Evolutionary conservation across 2,797 vertebrate genomes (phyloP).

Genomic region (Potorous gilbertii): DNA sequence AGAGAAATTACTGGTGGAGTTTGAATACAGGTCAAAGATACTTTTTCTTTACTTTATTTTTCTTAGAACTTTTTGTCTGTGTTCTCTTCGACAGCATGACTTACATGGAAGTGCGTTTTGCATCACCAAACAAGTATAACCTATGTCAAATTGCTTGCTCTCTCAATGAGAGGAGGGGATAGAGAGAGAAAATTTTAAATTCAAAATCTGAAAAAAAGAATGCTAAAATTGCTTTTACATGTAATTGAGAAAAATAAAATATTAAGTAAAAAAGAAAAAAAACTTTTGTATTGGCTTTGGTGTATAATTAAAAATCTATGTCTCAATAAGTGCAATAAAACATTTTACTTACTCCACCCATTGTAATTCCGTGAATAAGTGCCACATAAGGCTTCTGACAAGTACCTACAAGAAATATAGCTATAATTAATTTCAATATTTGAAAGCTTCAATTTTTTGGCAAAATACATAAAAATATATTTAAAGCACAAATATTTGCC

Average conservation of each 20-base stretch:
- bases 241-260: not conserved
- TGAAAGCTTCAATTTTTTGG: slow-evolving; percentile 26
- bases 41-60: too few species aligned
- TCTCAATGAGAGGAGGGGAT: too few species aligned
- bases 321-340: slow-evolving; percentile 16
- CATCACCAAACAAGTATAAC: too few species aligned
- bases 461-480: not conserved
- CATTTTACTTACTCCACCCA: slow-evolving; percentile 95
- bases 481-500: slow-evolving; percentile 7
- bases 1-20: too few species aligned
- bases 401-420: slow-evolving; percentile 83
- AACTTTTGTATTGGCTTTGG: not conserved
- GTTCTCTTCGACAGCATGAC: too few species aligned
- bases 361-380: slow-evolving; percentile 96
- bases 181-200: not conserved
- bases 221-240: not conserved
- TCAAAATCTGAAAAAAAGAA: not conserved
- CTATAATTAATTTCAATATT: not conserved
- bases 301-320: slow-evolving; percentile 23
- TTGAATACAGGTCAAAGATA: too few species aligned
- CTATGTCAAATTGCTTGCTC: too few species aligned
- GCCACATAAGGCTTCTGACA: slow-evolving; percentile 94
- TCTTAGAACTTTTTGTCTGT: too few species aligned
- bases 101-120: too few species aligned
- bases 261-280: not conserved